Evolutionary conservation across 2,888 invertebrate species (phyloP).

Genomic region (Drosophila formosana): DNA sequence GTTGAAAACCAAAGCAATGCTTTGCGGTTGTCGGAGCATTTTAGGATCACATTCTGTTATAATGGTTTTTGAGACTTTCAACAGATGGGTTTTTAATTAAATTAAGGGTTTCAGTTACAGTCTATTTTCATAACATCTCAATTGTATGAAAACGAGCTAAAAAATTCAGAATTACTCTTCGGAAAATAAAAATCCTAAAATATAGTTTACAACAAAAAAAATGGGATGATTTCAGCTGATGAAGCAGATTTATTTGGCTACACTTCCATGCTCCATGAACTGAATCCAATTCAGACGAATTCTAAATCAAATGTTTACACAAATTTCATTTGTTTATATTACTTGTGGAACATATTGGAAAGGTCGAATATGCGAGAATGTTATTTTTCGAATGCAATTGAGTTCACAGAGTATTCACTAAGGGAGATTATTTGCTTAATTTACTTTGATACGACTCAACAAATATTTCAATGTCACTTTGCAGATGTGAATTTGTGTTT

Average conservation of each 20-base stretch:
- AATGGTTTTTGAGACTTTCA: slow-evolving; percentile 9
- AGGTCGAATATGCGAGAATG: background rate
- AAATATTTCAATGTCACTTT: slow-evolving; percentile 12
- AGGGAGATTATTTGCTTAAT: slow-evolving; percentile 20
- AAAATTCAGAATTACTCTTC: too few relatives aligned
- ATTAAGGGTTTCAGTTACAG: background rate
- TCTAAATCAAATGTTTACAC: slow-evolving; percentile 8
- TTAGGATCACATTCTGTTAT: slow-evolving; percentile 3
- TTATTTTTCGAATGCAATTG: slow-evolving; percentile 19
- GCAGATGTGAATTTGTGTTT: slow-evolving; percentile 9
- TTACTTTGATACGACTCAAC: slow-evolving; percentile 6
- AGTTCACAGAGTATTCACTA: slow-evolving; percentile 2
- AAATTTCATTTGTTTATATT: slow-evolving; percentile 7
- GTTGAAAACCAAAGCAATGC: slow-evolving; percentile 7
- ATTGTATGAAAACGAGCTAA: too few relatives aligned
- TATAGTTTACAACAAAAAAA: too few relatives aligned
- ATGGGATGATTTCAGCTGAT: background rate
- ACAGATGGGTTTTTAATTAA: slow-evolving; percentile 9
- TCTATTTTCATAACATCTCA: too few relatives aligned
- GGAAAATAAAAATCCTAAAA: too few relatives aligned
- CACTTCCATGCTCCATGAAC: background rate
- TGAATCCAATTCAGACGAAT: background rate
- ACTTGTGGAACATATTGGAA: background rate
- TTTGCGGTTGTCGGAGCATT: slow-evolving; percentile 25
- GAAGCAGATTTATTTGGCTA: too few relatives aligned